Evolutionary conservation across 2,797 vertebrate genomes (phyloP).

Genomic region (Aeoliscus strigatus): DNA sequence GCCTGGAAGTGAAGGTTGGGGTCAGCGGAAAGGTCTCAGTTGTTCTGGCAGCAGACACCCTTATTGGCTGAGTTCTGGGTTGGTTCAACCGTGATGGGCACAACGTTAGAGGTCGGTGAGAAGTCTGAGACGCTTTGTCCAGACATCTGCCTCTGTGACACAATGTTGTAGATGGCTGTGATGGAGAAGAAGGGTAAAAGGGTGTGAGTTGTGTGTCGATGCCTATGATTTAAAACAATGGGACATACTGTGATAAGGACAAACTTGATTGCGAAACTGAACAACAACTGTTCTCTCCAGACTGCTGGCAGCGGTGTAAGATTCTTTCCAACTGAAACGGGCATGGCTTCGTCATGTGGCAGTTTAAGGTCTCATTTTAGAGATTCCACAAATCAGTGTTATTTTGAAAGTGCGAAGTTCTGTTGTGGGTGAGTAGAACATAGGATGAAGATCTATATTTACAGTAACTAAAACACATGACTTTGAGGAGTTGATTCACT

Average conservation of each 20-base stretch:
- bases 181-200: constrained; percentile 24
- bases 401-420: constrained; percentile 5
- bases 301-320: constrained; percentile 44
- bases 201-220: constrained; percentile 35
- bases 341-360: constrained; percentile 39
- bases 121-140: constrained; percentile 76
- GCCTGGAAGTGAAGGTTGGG: constrained; percentile 42
- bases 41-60: constrained; percentile 79
- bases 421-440: no score
- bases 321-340: constrained; percentile 54
- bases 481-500: constrained; percentile 4
- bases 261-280: constrained; percentile 43
- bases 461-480: constrained; percentile 7
- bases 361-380: constrained; percentile 24
- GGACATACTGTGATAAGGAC: constrained; percentile 56
- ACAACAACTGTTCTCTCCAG: constrained; percentile 54
- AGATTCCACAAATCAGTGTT: constrained; percentile 23
- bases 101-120: constrained; percentile 78
- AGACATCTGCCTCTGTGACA: constrained; percentile 84
- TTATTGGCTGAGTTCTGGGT: constrained; percentile 73
- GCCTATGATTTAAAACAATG: constrained; percentile 43
- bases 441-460: no score
- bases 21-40: constrained; percentile 65
- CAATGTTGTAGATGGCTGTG: constrained; percentile 85
- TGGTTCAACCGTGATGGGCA: constrained; percentile 84